Base-by-base conservation (phyloP, 2,888 invertebrate genomes). In the Ditylenchus weischeri region DNA sequence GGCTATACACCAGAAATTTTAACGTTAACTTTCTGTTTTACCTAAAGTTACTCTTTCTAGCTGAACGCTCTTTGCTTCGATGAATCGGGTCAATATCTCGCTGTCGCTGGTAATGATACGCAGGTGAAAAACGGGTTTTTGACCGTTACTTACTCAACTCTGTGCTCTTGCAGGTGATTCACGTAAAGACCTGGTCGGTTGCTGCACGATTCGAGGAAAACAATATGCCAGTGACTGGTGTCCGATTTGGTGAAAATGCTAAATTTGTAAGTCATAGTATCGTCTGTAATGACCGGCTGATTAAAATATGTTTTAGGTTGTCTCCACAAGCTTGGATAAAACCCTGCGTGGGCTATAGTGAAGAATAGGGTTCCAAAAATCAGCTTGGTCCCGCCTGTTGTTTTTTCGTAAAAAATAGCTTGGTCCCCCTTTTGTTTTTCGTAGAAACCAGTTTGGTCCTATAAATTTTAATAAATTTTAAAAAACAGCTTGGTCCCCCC, bases 81-180 rank as follows among this genome's bases (percentile, higher is more conserved):
- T 86, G 92, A 94, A 85, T 95, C 93, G 84, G 98, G 98, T 73
- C 93, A 93, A 13, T 99, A 96, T 86, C 86, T 99, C 78, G 96
- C 93, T 13, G 90, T 98, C 38, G 95, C 94, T 19, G 96, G 96
- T 43, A 90, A 91, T 10, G 96, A 96, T 86, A 85, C 72, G 8
- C 77, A 79, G 65, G 38, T 38, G 11, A 11, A 11, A 11, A n/a
- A n/a, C n/a, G n/a, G n/a, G 6, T 38, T 38, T 38, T 38, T 11
- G 7, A 11, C 38, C 11, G 6, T 6, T 38, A 38, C 11, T 38
- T 38, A 6, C 38, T 11, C 11, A 38, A 38, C 11, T 6, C 38
- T 38, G 11, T 38, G 6, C 11, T 38, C 7, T 38, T 38, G n/a
- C 11, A 38, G 38, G 71, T 81, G 29, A 59, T 78, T 43, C 79